Evolutionary conservation across 2,113 vertebrate species (phyloP), one percentile per base, ranked within the genome.

Genomic region (Hiodon tergisus): DNA sequence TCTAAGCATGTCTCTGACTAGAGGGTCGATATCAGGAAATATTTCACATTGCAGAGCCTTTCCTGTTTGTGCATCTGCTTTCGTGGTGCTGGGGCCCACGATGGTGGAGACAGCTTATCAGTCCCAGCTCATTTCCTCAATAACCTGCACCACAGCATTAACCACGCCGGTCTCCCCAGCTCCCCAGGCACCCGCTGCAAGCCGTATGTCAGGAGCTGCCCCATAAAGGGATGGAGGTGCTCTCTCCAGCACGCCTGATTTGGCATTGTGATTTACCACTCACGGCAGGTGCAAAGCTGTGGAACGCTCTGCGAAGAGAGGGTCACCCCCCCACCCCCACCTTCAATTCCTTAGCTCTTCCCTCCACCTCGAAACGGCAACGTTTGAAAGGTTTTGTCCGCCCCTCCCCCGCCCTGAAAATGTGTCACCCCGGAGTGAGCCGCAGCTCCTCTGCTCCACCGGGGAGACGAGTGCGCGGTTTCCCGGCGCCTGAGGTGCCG

Each of bases 21-120:
- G 83, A 62, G 79, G 82, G 86, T 92, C 88, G 84, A 89, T 90
- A 87, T 75, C 81, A 88, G 89, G 88, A 90, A 89, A 89, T 90
- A 89, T 86, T 88, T 87, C 84, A 88, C 87, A 82, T 84, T 84
- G 82, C 79, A 81, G 81, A 83, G 78, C 83, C 75, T 84, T 85
- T 86, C 82, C 80, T 80, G 72, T 72, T 82, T 66, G 63, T 80
- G 77, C 81, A 67, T 73, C 74, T 62, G 58, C 67, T 55, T 57
- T 65, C 69, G 13, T 74, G 74, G 67, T 59, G 53, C 69, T 57
- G 51, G 17, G 68, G 8, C 13, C 66, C 50, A 14, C 3, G 14
- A 14, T 6, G 60, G 63, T 4, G 10, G 17, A 8, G 63, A 31
- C 31, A 31, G 31, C 31, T 31, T 31, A 31, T 31, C 31, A 31